Evolutionary conservation across 2,888 invertebrate species (phyloP).

Genomic region (Orgyia antiqua): DNA sequence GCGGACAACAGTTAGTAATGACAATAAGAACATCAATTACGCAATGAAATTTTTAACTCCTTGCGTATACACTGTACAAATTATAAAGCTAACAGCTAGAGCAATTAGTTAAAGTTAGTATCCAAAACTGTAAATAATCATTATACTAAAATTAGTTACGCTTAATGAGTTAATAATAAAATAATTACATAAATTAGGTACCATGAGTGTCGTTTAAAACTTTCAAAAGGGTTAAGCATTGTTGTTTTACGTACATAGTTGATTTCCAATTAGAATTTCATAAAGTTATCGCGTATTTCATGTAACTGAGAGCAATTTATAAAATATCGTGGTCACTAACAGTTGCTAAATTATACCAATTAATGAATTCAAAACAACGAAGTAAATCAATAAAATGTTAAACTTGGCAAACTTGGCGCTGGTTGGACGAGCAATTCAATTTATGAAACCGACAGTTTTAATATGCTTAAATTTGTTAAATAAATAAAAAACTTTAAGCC

Average conservation of each 20-base stretch:
- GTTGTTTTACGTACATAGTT: constrained; percentile 47
- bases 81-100: no score
- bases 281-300: constrained; percentile 56
- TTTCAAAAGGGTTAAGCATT: no score
- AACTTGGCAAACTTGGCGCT: constrained; percentile 22
- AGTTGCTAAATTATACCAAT: constrained; percentile 41
- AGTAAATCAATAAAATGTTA: constrained; percentile 36
- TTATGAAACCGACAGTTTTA: constrained; percentile 23
- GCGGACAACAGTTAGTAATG: no score
- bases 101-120: no score
- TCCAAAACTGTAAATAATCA: no score
- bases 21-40: no score
- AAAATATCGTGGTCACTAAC: constrained; percentile 42
- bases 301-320: constrained; percentile 44
- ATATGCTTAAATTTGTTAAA: constrained; percentile 23
- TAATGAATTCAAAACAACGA: constrained; percentile 43
- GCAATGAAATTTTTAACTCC: no score
- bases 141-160: no score
- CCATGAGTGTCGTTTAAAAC: no score
- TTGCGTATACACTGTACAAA: no score
- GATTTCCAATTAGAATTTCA: constrained; percentile 55
- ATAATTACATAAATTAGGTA: no score
- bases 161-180: no score
- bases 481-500: constrained; percentile 20
- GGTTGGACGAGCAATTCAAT: constrained; percentile 20